These are phyloP conservation scores for Eidolon helvum DNA, from an alignment of 2,113 vertebrate species.

Conservation along the genomic window DNA sequence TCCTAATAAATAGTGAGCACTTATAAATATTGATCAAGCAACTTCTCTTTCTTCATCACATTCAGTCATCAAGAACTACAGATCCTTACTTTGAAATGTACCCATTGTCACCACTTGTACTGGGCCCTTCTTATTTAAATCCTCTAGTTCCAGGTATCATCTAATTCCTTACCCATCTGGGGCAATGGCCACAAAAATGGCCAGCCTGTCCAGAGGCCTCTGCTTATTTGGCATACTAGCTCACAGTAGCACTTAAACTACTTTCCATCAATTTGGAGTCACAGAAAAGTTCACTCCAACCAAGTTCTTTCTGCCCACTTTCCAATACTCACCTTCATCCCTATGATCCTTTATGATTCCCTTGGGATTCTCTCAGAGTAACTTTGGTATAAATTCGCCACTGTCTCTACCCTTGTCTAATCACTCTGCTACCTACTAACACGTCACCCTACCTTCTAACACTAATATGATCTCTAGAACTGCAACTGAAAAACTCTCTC, in stretches of 20 bases:
- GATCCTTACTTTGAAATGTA: neutral
- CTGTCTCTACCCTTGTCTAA: neutral
- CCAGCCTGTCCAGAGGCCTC: neutral
- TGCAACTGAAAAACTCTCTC: neutral
- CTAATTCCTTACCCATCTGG: neutral
- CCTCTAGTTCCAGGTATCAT: neutral
- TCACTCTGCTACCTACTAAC: neutral
- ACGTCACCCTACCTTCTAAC: neutral
- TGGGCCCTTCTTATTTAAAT: neutral
- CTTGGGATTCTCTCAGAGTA: neutral
- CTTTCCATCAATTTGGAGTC: slow-evolving; percentile 11
- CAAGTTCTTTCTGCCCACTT: neutral
- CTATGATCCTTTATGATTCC: neutral
- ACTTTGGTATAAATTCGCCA: neutral
- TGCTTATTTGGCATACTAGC: neutral
- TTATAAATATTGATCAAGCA: neutral
- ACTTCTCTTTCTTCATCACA: slow-evolving; percentile 19
- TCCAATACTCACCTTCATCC: neutral
- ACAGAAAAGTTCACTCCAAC: neutral
- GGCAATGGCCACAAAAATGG: neutral
- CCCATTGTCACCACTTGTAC: neutral
- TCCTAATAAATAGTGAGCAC: neutral
- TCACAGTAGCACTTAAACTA: neutral
- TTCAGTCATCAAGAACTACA: neutral
- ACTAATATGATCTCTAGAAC: neutral